Evolutionary conservation across 2,888 invertebrate genomes (phyloP).

Genomic region (Agonopterix subpropinquella): DNA sequence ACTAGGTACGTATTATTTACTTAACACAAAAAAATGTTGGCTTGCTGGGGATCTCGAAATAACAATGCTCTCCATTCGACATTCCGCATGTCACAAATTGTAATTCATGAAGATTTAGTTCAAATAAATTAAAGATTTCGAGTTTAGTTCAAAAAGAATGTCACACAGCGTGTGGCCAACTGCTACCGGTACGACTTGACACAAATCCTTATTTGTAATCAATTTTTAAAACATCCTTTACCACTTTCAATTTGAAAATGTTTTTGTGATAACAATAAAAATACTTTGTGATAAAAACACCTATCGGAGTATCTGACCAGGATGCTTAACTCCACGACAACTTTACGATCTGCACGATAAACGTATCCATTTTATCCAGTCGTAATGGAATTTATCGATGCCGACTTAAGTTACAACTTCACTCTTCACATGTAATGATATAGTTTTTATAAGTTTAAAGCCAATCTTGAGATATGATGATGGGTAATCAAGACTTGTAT

Average conservation of each 20-base stretch:
- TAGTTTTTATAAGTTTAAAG: neutral
- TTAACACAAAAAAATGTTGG: no score
- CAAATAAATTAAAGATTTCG: no score
- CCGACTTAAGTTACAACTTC: neutral
- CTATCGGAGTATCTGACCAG: neutral
- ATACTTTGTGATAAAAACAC: neutral
- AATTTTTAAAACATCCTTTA: neutral
- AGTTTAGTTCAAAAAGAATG: no score
- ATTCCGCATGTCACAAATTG: no score
- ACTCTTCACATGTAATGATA: neutral
- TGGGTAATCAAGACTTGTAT: neutral
- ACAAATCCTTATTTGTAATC: neutral
- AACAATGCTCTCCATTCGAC: no score
- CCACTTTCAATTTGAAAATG: neutral
- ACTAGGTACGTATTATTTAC: no score
- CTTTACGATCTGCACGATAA: neutral
- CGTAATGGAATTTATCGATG: slow-evolving; percentile 1
- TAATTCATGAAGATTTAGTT: no score
- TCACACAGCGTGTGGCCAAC: no score
- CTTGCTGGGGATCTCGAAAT: no score
- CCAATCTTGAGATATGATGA: neutral
- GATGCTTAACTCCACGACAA: neutral
- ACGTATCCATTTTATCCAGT: neutral
- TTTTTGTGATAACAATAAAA: neutral
- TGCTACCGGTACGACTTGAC: no score